phyloP scores from a whole-genome alignment of 2,888 invertebrate genomes.

The Mesorhabditis spiculigera region DNA sequence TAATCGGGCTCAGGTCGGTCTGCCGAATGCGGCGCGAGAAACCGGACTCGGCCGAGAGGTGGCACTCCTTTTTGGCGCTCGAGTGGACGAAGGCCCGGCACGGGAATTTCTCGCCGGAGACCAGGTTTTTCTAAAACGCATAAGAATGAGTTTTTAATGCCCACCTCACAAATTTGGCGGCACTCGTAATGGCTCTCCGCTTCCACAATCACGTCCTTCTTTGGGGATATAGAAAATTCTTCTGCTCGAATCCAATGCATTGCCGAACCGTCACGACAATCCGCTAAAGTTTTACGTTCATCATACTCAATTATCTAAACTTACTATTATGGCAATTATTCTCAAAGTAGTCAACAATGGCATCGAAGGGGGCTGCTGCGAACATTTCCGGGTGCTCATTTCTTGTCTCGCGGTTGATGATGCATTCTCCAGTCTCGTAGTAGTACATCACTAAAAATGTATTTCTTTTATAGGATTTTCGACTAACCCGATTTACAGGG shows the following conservation, averaged over 20 bases:
- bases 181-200: conserved; percentile 26
- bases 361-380: conserved; percentile 17
- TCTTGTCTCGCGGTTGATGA: conserved; percentile 47
- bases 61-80: conserved; percentile 44
- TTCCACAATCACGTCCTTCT: conserved; percentile 50
- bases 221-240: conserved; percentile 41
- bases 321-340: conserved; percentile 54
- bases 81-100: conserved; percentile 52
- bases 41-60: conserved; percentile 48
- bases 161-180: conserved; percentile 26
- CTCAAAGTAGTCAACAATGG: conserved; percentile 56
- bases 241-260: conserved; percentile 52
- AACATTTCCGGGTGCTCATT: conserved; percentile 40
- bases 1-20: conserved; percentile 42
- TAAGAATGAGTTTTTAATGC: neutral
- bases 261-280: conserved; percentile 30
- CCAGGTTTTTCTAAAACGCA: conserved; percentile 36
- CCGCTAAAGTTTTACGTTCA: neutral
- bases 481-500: conserved; percentile 25
- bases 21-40: conserved; percentile 10
- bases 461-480: neutral
- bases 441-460: conserved; percentile 45
- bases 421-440: conserved; percentile 56
- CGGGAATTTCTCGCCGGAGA: conserved; percentile 47
- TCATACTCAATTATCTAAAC: neutral